Evolutionary conservation across 2,888 invertebrate genomes (phyloP).

Genomic region (Drosophila longiperda): DNA sequence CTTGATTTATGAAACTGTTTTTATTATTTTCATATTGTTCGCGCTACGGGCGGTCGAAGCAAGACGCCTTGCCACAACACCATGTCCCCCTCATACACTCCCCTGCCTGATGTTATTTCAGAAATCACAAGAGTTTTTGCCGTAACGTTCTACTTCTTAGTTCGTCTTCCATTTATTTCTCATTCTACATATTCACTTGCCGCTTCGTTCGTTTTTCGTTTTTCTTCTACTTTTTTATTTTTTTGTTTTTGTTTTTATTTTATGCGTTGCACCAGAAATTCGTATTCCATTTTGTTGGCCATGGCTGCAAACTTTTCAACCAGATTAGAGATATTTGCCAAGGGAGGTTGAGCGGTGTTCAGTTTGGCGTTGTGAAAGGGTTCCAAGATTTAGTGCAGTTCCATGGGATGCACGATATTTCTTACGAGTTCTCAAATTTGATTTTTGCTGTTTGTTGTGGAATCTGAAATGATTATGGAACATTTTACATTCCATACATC

Average conservation of each 20-base stretch:
- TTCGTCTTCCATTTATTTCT: conserved; percentile 5
- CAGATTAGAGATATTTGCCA: conserved; percentile 23
- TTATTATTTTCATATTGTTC: conserved; percentile 78
- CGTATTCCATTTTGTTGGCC: conserved; percentile 68
- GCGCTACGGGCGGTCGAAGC: conserved; percentile 40
- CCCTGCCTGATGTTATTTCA: conserved; percentile 45
- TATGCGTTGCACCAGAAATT: conserved; percentile 67
- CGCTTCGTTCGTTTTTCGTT: conserved; percentile 20
- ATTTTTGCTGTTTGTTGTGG: conserved; percentile 76
- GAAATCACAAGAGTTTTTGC: conserved; percentile 70
- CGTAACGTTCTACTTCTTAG: conserved; percentile 17
- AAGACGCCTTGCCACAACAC: conserved; percentile 8
- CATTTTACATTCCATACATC: conserved; percentile 8
- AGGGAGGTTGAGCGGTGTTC: background rate
- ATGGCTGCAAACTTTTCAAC: conserved; percentile 63
- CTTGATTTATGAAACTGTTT: conserved; percentile 80
- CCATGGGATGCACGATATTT: conserved; percentile 61
- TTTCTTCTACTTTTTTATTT: conserved; percentile 5
- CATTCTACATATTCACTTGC: conserved; percentile 35
- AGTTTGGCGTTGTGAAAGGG: conserved; percentile 12
- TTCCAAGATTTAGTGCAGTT: conserved; percentile 37
- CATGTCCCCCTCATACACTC: conserved; percentile 14
- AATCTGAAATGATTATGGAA: conserved; percentile 74
- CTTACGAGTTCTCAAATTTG: conserved; percentile 75
- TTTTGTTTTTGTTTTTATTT: conserved; percentile 40